A percentile compares a stretch with the other conserved stretches of the same genome.
phyloP scores from a whole-genome alignment of 2,797 vertebrate species.

The Lophura swinhoii region DNA sequence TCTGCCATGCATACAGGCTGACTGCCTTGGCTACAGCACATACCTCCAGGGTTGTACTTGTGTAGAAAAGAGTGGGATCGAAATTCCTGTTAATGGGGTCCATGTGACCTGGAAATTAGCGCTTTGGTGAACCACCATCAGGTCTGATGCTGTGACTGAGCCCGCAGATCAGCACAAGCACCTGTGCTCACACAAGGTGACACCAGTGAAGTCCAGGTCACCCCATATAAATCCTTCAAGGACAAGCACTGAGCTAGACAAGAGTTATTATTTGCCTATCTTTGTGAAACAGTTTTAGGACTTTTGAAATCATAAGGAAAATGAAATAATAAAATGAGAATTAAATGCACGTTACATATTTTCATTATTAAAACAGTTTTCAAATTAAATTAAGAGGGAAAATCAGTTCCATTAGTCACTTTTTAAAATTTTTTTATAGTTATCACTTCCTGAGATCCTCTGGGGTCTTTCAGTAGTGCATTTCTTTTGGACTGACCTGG shows the following conservation, averaged over 20 bases:
- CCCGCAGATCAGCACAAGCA: neutral
- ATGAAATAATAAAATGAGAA: neutral
- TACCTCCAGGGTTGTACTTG: rapidly evolving
- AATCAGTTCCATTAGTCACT: neutral
- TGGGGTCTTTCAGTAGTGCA: neutral
- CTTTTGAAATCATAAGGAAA: neutral
- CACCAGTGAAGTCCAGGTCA: rapidly evolving
- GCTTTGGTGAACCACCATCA: neutral
- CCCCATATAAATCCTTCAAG: neutral
- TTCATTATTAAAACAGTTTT: neutral
- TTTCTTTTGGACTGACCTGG: neutral
- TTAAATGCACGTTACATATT: neutral
- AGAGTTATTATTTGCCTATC: rapidly evolving
- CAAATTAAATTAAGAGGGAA: neutral
- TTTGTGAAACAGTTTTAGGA: neutral
- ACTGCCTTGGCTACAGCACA: neutral
- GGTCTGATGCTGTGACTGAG: neutral
- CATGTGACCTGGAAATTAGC: neutral
- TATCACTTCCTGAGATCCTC: neutral
- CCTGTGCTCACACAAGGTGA: neutral
- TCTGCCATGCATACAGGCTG: neutral
- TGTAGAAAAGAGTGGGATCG: neutral
- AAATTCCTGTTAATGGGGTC: neutral
- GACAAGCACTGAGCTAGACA: neutral
- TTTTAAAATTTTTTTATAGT: neutral